Percentiles rank a stretch among this genome's conserved stretches.
Evolutionary conservation across 2,888 invertebrate genomes (phyloP).

Genomic region (Synergus laeviventris): DNA sequence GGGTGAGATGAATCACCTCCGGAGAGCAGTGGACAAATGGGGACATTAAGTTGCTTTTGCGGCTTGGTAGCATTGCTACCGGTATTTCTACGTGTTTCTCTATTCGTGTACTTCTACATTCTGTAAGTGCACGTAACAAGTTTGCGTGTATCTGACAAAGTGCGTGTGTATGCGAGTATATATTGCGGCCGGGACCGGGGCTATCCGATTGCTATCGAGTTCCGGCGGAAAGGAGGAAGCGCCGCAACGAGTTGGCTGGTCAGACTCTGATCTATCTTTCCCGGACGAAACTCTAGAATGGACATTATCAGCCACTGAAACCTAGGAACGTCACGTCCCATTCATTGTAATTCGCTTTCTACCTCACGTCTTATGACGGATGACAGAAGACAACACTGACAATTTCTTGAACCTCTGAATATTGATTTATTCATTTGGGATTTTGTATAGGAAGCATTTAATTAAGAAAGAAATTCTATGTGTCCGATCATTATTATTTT

Average conservation of each 20-base stretch:
- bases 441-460: background rate
- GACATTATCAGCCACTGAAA: constrained; percentile 52
- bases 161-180: constrained; percentile 46
- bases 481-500: too few relatives aligned
- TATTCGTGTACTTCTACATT: constrained; percentile 45
- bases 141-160: constrained; percentile 20
- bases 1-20: constrained; percentile 68
- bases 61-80: constrained; percentile 63
- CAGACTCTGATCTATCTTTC: constrained; percentile 62
- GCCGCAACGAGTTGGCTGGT: constrained; percentile 56
- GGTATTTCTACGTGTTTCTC: constrained; percentile 29
- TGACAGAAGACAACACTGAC: background rate
- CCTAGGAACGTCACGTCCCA: constrained; percentile 36
- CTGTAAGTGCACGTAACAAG: constrained; percentile 25
- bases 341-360: constrained; percentile 26
- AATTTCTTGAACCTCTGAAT: background rate
- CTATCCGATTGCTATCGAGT: constrained; percentile 72
- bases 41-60: constrained; percentile 73
- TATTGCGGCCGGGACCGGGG: constrained; percentile 56
- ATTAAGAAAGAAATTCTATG: background rate
- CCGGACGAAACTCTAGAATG: constrained; percentile 53
- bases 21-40: constrained; percentile 72
- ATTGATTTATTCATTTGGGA: background rate
- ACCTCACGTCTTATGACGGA: constrained; percentile 26
- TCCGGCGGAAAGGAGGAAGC: constrained; percentile 73